These are phyloP conservation scores for Drosophila pectinifera DNA, from an alignment of 1,140 invertebrate genomes.

Conservation along the genomic window DNA sequence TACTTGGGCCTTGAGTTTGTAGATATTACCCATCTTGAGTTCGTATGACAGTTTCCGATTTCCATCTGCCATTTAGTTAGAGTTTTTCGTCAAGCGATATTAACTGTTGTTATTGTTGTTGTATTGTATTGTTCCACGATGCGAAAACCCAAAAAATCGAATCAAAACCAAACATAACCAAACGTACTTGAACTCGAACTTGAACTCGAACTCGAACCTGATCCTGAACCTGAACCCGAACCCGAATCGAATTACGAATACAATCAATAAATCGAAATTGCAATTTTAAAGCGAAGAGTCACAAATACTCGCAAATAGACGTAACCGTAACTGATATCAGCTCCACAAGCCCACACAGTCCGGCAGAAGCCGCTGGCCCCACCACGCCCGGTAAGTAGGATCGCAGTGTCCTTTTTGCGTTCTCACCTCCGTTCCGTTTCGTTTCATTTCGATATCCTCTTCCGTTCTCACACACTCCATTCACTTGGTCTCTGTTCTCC, in stretches of 20 bases:
- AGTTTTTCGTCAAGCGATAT: slow-evolving; percentile 69
- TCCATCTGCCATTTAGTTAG: slow-evolving; percentile 62
- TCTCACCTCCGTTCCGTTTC: slow-evolving; percentile 51
- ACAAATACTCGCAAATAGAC: slow-evolving; percentile 69
- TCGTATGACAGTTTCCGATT: slow-evolving; percentile 35
- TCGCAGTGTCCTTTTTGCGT: slow-evolving; percentile 31
- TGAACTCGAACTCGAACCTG: slow-evolving; percentile 2
- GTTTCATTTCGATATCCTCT: slow-evolving; percentile 48
- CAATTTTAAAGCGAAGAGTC: slow-evolving; percentile 83
- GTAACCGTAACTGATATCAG: slow-evolving; percentile 69
- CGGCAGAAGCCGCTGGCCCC: slow-evolving; percentile 38
- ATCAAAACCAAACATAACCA: slow-evolving; percentile 25
- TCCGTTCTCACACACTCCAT: slow-evolving; percentile 34
- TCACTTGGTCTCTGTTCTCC: too few relatives aligned
- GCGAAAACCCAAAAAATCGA: slow-evolving; percentile 42
- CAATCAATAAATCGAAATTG: slow-evolving; percentile 66
- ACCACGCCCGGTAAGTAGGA: slow-evolving; percentile 60
- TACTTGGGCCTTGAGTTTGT: slow-evolving; percentile 38
- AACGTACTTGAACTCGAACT: background rate
- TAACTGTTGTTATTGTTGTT: slow-evolving; percentile 85
- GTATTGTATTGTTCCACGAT: slow-evolving; percentile 84
- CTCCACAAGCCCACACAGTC: slow-evolving; percentile 50
- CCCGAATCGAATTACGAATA: slow-evolving; percentile 39
- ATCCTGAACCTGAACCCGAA: slow-evolving; percentile 6
- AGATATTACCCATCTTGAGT: slow-evolving; percentile 39